These are phyloP conservation scores for Molorchus minor DNA, from an alignment of 2,888 invertebrate species.

Conservation along the genomic window DNA sequence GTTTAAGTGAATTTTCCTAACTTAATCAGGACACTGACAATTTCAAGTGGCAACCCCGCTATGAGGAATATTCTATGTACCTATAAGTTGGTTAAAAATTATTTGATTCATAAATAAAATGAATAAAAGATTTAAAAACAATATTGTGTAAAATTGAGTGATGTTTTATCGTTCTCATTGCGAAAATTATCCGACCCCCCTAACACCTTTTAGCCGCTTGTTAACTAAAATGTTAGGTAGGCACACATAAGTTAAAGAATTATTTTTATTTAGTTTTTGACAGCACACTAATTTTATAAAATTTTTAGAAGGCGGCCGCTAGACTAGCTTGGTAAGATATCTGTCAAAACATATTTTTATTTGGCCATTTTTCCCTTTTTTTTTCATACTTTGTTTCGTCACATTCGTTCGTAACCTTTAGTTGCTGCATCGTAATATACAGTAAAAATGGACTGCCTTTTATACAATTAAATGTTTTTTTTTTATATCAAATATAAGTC, in stretches of 20 bases:
- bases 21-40: too few relatives aligned
- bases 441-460: constrained; percentile 14
- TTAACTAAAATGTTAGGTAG: constrained; percentile 16
- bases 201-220: constrained; percentile 8
- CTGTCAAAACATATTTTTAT: constrained; percentile 47
- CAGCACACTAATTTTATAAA: constrained; percentile 56
- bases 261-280: constrained; percentile 30
- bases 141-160: too few relatives aligned
- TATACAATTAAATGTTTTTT: too few relatives aligned
- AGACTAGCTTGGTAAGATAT: constrained; percentile 64
- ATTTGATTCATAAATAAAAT: too few relatives aligned
- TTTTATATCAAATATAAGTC: too few relatives aligned
- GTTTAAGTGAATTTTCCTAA: too few relatives aligned
- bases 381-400: constrained; percentile 11
- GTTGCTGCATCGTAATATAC: constrained; percentile 12
- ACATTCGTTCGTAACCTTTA: constrained; percentile 12
- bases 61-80: too few relatives aligned
- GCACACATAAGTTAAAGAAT: constrained; percentile 18
- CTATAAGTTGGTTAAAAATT: too few relatives aligned
- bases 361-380: constrained; percentile 26
- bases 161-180: too few relatives aligned
- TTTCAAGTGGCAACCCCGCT: too few relatives aligned
- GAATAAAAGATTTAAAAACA: too few relatives aligned
- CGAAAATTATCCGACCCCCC: constrained; percentile 9
- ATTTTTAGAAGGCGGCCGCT: constrained; percentile 63